Evolutionary conservation across 2,113 vertebrate species (phyloP).

Genomic region (Pionites leucogaster): DNA sequence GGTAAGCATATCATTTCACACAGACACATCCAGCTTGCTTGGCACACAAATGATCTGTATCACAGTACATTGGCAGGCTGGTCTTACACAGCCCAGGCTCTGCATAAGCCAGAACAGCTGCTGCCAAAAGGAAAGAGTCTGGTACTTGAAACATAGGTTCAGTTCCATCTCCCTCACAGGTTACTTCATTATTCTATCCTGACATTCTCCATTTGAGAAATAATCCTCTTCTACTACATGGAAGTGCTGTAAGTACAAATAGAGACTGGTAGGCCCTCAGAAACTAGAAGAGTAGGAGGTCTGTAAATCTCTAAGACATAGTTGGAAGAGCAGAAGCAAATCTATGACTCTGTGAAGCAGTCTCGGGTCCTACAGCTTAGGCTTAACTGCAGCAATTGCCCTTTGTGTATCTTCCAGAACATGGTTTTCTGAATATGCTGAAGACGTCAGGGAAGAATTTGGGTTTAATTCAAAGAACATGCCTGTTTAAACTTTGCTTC

Average conservation of each 20-base stretch:
- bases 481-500: slow-evolving; percentile 32
- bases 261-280: not conserved
- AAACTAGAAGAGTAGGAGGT: not conserved
- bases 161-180: not conserved
- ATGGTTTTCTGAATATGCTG: not conserved
- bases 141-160: not conserved
- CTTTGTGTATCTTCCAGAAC: not conserved
- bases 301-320: not conserved
- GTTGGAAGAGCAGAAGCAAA: not conserved
- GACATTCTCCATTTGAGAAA: not conserved
- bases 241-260: not conserved
- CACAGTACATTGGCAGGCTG: fast-evolving
- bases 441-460: slow-evolving; percentile 14
- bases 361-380: not conserved
- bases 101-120: not conserved
- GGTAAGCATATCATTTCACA: not conserved
- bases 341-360: not conserved
- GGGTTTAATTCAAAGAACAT: slow-evolving; percentile 27
- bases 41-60: not conserved
- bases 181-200: not conserved
- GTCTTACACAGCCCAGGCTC: not conserved
- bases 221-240: not conserved
- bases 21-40: not conserved
- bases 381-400: not conserved
- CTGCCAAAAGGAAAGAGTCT: not conserved